Conservation (phyloP, 2,797 vertebrate species). For the Linurgus olivaceus region DNA sequence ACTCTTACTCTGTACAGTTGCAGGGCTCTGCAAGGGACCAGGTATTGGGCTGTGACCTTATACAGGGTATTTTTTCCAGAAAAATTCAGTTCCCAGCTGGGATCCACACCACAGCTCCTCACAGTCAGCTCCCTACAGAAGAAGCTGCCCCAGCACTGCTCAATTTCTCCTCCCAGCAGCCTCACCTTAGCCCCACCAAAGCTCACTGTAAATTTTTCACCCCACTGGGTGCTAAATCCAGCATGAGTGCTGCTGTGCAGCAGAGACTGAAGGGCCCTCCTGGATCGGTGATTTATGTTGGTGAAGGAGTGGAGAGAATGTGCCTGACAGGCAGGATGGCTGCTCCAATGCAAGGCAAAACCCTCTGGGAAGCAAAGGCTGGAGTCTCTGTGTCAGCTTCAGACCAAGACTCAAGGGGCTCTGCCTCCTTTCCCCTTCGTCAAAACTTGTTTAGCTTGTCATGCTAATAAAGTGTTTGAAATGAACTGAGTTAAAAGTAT, state of each 20-base stretch:
- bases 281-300: not conserved
- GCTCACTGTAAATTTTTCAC: not conserved
- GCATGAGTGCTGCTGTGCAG: not conserved
- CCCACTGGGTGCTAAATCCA: not conserved
- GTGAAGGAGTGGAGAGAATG: not conserved
- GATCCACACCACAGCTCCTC: not conserved
- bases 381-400: not conserved
- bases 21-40: not conserved
- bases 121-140: not conserved
- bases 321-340: not conserved
- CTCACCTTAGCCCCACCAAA: not conserved
- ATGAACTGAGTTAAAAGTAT: not conserved
- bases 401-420: not conserved
- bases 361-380: not conserved
- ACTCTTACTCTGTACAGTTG: not conserved
- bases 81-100: not conserved
- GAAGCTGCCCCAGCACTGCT: not conserved
- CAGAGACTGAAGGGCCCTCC: not conserved
- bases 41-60: not conserved
- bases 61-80: not conserved
- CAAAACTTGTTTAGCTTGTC: conserved; percentile 58
- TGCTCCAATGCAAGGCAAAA: not conserved
- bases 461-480: conserved; percentile 52
- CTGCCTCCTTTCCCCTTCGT: not conserved
- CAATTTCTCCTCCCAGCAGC: not conserved